Evolutionary conservation across 2,888 invertebrate species (phyloP), one percentile per base, ranked within the genome.

Genomic region (Monopis laevigella): DNA sequence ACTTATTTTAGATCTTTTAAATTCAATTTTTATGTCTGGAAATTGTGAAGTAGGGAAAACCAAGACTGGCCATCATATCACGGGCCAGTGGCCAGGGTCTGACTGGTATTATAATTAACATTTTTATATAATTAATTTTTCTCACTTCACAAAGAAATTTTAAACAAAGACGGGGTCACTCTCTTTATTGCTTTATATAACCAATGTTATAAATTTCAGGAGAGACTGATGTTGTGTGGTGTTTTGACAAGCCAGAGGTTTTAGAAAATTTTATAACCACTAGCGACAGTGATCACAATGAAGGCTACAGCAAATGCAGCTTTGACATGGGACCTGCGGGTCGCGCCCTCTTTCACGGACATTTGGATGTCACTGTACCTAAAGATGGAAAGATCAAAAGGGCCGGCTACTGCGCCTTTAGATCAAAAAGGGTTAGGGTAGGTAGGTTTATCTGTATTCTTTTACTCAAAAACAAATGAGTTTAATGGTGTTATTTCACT

Each of bases 361-460:
- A 81, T 44, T 65, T 93, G 7, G 86, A 84, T 55, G 84, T 87
- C 1, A 83, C 85, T 43, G 75, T 90, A 8, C 89, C 93, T 0
- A 89, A 89, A 59, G 94, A 96, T 78, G 97, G 97, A 2, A 69
- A 74, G 45, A 83, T 88, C 1, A 89, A 88, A 55, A 82, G 83
- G 41, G 83, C 93, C 11, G 97, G 96, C 0, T 97, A 91, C 63
- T 93, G 92, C 50, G 90, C 89, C 53, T 82, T 96, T 39, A 84
- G 85, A 47, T 88, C 92, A 0, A 72, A 86, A 29, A 80, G 85
- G 53, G 80, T 84, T 40, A 78, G 85, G 65, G 91, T 91, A 65
- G 70, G 73, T 59, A 13, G 3, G 6, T 24, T 24, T 24, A 24
- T 7, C n/a, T 6, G 8, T 30, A 17, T 11, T 35, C 7, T 14